Evolutionary conservation across 2,888 invertebrate species (phyloP), one percentile per base, ranked within the genome.

Genomic region (Watsonalla binaria): DNA sequence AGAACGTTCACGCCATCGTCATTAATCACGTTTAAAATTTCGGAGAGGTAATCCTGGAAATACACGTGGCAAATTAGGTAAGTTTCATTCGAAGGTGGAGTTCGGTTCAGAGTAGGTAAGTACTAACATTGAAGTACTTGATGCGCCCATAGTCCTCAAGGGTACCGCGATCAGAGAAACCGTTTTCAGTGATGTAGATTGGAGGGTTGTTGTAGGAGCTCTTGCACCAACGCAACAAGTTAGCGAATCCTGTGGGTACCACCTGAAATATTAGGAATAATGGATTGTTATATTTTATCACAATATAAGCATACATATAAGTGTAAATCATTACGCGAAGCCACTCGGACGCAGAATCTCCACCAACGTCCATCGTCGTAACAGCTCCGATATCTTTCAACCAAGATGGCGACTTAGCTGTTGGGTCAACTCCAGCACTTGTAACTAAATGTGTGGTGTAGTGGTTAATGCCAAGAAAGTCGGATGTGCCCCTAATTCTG

Each of bases 121-220:
- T 13, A 76, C 86, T 81, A 64, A 90, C 92, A 67, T 87, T 84
- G 53, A 81, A 87, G 65, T 92, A 93, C 51, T 84, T 74, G 53
- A 92, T 91, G 60, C 93, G 86, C n/a, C 84, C 86, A 35, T 90
- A 84, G 58, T 92, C 91, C 55, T 90, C 70, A 42, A 90, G 70
- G 14, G 80, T 80, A 34, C 90, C 92, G 47, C 72, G 81, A 68
- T 92, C 92, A 5, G 92, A 90, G 68, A 88, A 92, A 6, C 93
- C 93, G 65, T 93, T 93, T 66, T 93, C 93, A 2, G 92, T 92
- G 46, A 93, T 92, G 65, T 92, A 87, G 55, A 93, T 92, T 15
- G 91, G 87, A 11, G 92, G 88, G 70, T 92, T 84, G 50, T 91
- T 89, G 76, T 93, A 93, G 5, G 89, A 85, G 47, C 84, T 83